Evolutionary conservation across 2,797 vertebrate genomes (phyloP), one percentile per base, ranked within the genome.

Genomic region (Brachymystax lenok): DNA sequence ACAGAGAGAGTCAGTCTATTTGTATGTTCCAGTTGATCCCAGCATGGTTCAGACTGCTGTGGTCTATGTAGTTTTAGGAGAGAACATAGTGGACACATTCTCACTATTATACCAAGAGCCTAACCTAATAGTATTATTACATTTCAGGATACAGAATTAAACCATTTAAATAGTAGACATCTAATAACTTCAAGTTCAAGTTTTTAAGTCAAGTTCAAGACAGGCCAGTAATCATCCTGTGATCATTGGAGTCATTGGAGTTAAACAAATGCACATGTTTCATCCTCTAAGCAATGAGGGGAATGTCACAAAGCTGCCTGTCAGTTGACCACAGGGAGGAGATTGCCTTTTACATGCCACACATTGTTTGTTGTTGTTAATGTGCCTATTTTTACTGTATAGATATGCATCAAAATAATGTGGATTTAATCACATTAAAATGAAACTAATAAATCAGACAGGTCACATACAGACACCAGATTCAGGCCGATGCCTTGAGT

Each of bases 311-410:
- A 89, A 83, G 79, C 82, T 86, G 83, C 79, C 87, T 82, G 86
- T 88, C 88, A 83, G 88, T 85, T 90, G 89, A 91, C 88, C 90
- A 81, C 81, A 75, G 85, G 86, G 85, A 85, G 80, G 63, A 69
- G 75, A 68, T 86, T 86, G 91, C 90, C 91, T 92, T 92, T 91
- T 56, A 50, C 71, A 84, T 87, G 83, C 82, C 80, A 87, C 84
- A 85, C 81, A 77, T 76, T n/a, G 77, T 89, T 86, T 85, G 87
- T 40, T 33, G 85, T 84, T 77, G 81, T 85, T 90, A 84, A 86
- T n/a, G 71, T 84, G 79, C 89, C 83, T 86, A 80, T 85, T 81
- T 87, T 61, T 82, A 77, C 56, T 77, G 17, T 21, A 35, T 46
- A 16, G 66, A 78, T 76, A 73, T 83, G 76, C 82, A 84, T 74